Base-by-base conservation (phyloP, 53 echinoderm and acorn worm genomes). In the Pentamera pediparva region DNA sequence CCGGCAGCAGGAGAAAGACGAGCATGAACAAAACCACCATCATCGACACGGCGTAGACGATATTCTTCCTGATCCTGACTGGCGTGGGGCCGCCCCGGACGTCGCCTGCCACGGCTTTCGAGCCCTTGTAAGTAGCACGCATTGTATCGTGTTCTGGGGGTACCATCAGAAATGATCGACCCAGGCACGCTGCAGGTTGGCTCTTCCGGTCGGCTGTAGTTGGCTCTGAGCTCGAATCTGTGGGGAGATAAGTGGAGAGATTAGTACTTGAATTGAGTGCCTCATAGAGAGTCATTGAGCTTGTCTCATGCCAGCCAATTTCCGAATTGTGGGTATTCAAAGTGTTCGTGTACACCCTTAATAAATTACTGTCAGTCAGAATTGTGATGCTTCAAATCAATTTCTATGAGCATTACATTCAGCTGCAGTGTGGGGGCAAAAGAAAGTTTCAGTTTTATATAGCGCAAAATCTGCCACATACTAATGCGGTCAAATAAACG, bases 1-100 rank as follows among this genome's bases (percentile, higher is more conserved):
- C 75, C 2, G 85, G 75, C 12, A 85, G 57, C 13, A 80, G 65
- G 3, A 80, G 37, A 43, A 85, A 85, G 28, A 79, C 38, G 0
- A 84, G 43, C 27, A 85, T 11, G 11, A 85, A 1, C 24, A 75
- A n/a, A n/a, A 67, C 34, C n/a, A 75, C 37, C 31, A 85, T 65
- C 11, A 80, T 56, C 37, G 48, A 32, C 37, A 55, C 20, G 32
- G 41, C 70, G 12, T 36, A 1, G 1, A 55, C 43, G 18, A 74
- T n/a, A 0, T 72, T 72, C 21, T 51, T 45, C 77, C 54, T 72
- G 17, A 72, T 30, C 54, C 73, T 51, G 21, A 72, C 25, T 5
- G 55, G 17, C 32, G 73, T 28, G 29, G 54, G 10, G 21, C 73
- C 73, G 6, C 33, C 53, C 30, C 67, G 67, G 30, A 67, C 17